Conservation (phyloP, 2,797 vertebrate genomes). For the Manis crassicaudata region DNA sequence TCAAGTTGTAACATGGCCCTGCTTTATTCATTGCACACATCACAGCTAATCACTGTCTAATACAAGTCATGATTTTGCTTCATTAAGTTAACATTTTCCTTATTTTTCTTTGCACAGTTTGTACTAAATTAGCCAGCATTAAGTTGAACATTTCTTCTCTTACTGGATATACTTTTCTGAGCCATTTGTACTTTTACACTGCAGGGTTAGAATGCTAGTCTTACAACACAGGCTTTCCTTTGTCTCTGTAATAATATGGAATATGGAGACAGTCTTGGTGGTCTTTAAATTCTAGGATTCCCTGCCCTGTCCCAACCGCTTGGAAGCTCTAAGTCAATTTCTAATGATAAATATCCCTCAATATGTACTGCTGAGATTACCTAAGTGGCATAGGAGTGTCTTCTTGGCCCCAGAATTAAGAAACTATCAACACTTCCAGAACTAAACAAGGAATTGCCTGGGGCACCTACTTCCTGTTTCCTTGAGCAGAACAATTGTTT, state of each 20-base stretch:
- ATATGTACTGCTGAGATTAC: not conserved
- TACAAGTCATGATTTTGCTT: constrained; percentile 70
- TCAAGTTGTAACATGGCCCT: constrained; percentile 76
- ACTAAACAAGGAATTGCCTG: not conserved
- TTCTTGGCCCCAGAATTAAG: not conserved
- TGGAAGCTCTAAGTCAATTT: not conserved
- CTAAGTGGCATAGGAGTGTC: not conserved
- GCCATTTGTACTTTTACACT: not conserved
- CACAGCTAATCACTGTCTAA: constrained; percentile 77
- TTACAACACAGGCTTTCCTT: not conserved
- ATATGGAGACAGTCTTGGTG: not conserved
- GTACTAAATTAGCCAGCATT: constrained; percentile 23
- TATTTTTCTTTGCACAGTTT: constrained; percentile 41
- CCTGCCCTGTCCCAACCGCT: fast-evolving
- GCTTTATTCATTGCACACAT: constrained; percentile 63
- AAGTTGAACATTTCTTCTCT: constrained; percentile 46
- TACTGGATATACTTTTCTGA: not conserved
- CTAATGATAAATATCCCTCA: not conserved
- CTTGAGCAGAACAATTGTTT: not conserved
- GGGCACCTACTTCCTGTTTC: not conserved
- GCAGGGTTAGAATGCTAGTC: not conserved
- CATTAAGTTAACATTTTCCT: constrained; percentile 71
- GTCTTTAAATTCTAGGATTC: not conserved
- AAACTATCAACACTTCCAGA: not conserved
- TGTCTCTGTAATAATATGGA: not conserved